Base-by-base conservation (phyloP, 2,888 invertebrate species). In the Diloba caeruleocephala region DNA sequence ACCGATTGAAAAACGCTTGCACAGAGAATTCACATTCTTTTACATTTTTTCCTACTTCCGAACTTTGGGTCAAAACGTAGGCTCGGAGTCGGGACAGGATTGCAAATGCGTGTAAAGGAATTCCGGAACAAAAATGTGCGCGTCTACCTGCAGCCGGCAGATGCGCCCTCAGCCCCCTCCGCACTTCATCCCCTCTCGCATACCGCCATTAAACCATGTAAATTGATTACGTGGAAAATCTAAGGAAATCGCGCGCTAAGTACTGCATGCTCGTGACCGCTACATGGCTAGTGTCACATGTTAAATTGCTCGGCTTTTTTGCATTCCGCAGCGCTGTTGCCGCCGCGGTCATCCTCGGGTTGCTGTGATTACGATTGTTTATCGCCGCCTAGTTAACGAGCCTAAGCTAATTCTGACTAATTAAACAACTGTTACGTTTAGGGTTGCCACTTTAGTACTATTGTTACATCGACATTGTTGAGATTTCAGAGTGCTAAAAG, bases 221-320 rank as follows among this genome's bases (percentile, higher is more conserved):
- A 92, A 91, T 89, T 88, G 87, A 87, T 90, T 91, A 89, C 87
- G 82, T 84, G 88, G 90, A 92, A 92, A 92, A 92, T 87, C 85
- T 82, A 83, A 89, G 92, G 88, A 92, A 92, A 92, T 85, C 80
- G 76, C 84, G 71, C 78, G 79, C 76, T 84, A 89, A 89, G 78
- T 83, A 84, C 78, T 66, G 62, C 61, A 66, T 62, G 77, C 78
- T 78, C 80, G 81, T 83, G 80, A 81, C 81, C 79, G 74, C 78
- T 65, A 76, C 74, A 76, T 66, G 75, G 74, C 76, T 76, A 79
- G 78, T 77, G 74, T 70, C 74, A 79, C 83, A 84, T 81, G 82
- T 78, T 80, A 76, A 76, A 82, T 84, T 79, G 81, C 77, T 75
- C 78, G 57, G 72, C 77, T 78, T 85, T 82, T 85, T 86, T 84